Conservation (phyloP, 2,113 vertebrate species). For the Noturus placidus region DNA sequence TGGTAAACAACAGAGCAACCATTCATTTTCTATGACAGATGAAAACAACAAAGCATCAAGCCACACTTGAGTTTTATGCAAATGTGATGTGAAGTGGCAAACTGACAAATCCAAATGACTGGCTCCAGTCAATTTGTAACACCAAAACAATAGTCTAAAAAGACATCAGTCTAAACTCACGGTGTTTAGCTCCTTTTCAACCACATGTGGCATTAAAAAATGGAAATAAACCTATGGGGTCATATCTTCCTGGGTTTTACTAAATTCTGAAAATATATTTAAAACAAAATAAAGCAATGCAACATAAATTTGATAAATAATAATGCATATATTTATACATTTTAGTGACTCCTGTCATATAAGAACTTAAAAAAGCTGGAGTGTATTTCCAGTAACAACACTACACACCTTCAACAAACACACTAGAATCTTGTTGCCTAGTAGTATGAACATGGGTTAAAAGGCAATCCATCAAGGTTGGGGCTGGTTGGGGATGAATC, state of each 20-base stretch:
- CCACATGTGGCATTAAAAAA: neutral
- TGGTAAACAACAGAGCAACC: neutral
- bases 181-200: neutral
- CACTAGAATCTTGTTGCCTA: neutral
- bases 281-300: neutral
- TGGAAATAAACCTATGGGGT: neutral
- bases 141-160: neutral
- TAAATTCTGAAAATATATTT: neutral
- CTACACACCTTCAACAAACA: neutral
- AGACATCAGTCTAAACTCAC: neutral
- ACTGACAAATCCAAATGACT: neutral
- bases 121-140: slow-evolving; percentile 9
- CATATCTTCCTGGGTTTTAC: neutral
- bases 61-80: neutral
- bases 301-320: neutral
- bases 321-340: neutral
- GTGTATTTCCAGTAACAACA: neutral
- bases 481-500: neutral
- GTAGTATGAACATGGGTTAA: neutral
- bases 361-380: neutral
- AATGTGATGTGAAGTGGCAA: neutral
- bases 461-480: neutral
- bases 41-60: neutral
- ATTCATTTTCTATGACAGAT: neutral
- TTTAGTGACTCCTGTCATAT: neutral